phyloP scores from a whole-genome alignment of 2,888 invertebrate species.

The Zeuzera pyrina region DNA sequence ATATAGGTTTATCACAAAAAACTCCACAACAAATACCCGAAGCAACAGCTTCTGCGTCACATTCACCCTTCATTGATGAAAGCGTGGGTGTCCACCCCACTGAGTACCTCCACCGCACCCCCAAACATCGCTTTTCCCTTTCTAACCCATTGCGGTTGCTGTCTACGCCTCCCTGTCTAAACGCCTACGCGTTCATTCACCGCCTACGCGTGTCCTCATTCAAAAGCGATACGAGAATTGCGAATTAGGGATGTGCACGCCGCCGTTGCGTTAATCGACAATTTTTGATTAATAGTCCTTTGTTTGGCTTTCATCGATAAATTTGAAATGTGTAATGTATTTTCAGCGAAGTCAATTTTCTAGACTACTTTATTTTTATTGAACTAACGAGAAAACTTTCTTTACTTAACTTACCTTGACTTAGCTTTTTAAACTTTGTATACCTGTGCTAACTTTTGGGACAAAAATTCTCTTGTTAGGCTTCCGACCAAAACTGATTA shows the following conservation, averaged over 20 bases:
- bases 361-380: too few species aligned
- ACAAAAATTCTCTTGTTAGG: too few species aligned
- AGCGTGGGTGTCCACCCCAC: conserved; percentile 11
- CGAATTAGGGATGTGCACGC: conserved; percentile 2
- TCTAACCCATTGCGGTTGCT: conserved; percentile 7
- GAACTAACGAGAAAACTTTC: too few species aligned
- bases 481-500: too few species aligned
- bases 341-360: too few species aligned
- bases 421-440: too few species aligned
- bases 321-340: too few species aligned
- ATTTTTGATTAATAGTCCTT: conserved; percentile 21
- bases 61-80: conserved; percentile 6
- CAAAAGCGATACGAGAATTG: background rate
- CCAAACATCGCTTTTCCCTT: background rate
- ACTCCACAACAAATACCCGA: too few species aligned
- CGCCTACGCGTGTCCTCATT: conserved; percentile 7
- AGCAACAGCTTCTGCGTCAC: conserved; percentile 7
- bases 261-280: background rate
- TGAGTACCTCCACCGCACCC: conserved; percentile 5
- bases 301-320: conserved; percentile 8
- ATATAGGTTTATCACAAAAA: too few species aligned
- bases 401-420: too few species aligned
- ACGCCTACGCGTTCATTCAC: conserved; percentile 37
- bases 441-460: too few species aligned
- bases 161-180: conserved; percentile 18